phyloP scores from a whole-genome alignment of 1,140 invertebrate genomes.

The Spodoptera frugiperda region DNA sequence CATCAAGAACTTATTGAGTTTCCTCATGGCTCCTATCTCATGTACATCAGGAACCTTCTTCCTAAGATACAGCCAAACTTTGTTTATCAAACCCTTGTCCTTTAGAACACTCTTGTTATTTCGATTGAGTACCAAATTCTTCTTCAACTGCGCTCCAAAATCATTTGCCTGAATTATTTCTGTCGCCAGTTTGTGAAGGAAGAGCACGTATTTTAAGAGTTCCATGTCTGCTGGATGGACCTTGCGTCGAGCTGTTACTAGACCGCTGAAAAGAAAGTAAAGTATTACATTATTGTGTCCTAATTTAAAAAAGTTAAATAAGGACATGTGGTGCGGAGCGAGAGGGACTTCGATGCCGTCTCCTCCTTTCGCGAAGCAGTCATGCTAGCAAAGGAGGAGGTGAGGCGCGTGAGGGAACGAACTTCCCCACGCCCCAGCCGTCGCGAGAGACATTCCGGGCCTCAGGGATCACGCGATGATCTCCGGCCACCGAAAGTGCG shows the following conservation, averaged over 20 bases:
- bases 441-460: too few species aligned
- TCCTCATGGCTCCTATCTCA: slow-evolving; percentile 28
- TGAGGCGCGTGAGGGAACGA: too few species aligned
- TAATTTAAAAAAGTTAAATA: too few species aligned
- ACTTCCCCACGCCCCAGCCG: too few species aligned
- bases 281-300: background rate
- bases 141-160: background rate
- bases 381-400: too few species aligned
- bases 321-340: too few species aligned
- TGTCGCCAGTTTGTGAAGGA: slow-evolving; percentile 53
- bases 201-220: slow-evolving; percentile 66
- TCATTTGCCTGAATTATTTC: slow-evolving; percentile 22
- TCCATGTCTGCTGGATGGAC: slow-evolving; percentile 64
- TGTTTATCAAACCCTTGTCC: slow-evolving; percentile 40
- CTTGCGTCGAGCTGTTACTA: slow-evolving; percentile 34
- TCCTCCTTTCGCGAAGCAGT: too few species aligned
- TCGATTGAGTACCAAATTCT: background rate
- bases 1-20: slow-evolving; percentile 58
- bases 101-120: slow-evolving; percentile 26
- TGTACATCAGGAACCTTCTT: background rate
- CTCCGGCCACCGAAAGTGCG: too few species aligned
- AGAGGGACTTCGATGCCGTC: too few species aligned
- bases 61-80: slow-evolving; percentile 41
- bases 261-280: slow-evolving; percentile 55
- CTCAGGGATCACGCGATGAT: too few species aligned